Percentiles rank a stretch among this genome's conserved stretches.
Evolutionary conservation across 1,140 invertebrate genomes (phyloP).

Genomic region (Acromyrmex echinatior): DNA sequence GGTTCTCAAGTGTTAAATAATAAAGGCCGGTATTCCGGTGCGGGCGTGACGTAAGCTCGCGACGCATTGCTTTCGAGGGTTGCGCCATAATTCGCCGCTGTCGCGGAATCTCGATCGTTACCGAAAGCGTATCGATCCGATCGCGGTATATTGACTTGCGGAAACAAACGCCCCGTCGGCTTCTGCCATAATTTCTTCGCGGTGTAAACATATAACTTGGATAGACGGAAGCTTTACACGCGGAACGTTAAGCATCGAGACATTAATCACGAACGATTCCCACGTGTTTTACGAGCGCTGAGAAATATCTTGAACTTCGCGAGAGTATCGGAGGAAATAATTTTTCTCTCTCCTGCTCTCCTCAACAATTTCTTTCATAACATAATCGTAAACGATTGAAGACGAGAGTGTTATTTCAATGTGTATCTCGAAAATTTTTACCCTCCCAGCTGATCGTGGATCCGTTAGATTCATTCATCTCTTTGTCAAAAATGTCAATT

Average conservation of each 20-base stretch:
- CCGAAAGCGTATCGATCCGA: slow-evolving; percentile 18
- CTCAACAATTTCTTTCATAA: not conserved
- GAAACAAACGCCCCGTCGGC: slow-evolving; percentile 24
- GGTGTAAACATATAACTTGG: not conserved
- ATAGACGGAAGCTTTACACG: slow-evolving; percentile 15
- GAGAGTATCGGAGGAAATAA: not conserved
- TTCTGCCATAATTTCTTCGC: slow-evolving; percentile 6
- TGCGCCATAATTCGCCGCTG: not conserved
- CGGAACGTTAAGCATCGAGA: slow-evolving; percentile 14
- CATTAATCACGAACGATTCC: slow-evolving; percentile 38
- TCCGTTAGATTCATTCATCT: too few species aligned
- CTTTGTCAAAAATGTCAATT: too few species aligned
- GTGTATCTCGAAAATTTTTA: not conserved
- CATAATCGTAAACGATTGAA: not conserved
- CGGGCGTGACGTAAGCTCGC: slow-evolving; percentile 82
- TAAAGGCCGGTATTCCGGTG: slow-evolving; percentile 82
- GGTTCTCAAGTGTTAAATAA: slow-evolving; percentile 86
- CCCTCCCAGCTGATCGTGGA: too few species aligned
- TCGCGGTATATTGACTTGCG: not conserved
- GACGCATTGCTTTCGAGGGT: slow-evolving; percentile 19
- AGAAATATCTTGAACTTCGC: slow-evolving; percentile 2
- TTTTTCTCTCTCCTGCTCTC: not conserved
- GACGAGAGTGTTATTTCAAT: not conserved
- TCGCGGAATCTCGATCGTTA: too few species aligned
- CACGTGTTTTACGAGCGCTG: slow-evolving; percentile 27